Percentiles rank a stretch among this genome's conserved stretches.
Evolutionary conservation across 2,797 vertebrate genomes (phyloP).

Genomic region (Dallia pectoralis): DNA sequence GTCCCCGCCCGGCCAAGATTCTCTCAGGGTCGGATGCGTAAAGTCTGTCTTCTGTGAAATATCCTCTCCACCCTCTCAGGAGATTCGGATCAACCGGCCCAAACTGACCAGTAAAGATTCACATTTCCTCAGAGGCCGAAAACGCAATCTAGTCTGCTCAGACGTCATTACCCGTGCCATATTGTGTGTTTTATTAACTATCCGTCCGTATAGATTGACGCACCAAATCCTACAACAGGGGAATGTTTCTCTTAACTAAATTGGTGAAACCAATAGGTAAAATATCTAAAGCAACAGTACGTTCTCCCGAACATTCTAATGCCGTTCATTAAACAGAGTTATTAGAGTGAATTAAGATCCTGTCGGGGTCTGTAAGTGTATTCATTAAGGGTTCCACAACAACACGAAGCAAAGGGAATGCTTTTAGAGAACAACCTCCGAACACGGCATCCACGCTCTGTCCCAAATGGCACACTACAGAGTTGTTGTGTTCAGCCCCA

Average conservation of each 20-base stretch:
- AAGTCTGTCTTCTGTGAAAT: conserved; percentile 16
- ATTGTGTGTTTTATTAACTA: background rate
- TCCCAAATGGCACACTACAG: background rate
- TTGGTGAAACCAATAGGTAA: background rate
- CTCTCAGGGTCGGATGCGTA: conserved; percentile 35
- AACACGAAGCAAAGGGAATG: conserved; percentile 11
- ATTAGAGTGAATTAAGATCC: conserved; percentile 40
- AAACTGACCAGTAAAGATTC: conserved; percentile 5
- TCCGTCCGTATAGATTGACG: too few species aligned
- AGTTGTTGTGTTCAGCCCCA: background rate
- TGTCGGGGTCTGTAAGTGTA: conserved; percentile 24
- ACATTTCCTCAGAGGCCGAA: background rate
- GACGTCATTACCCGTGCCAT: background rate
- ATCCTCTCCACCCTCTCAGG: conserved; percentile 8
- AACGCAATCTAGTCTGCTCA: background rate
- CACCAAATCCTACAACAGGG: background rate
- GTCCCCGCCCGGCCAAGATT: conserved; percentile 23
- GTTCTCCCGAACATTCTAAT: background rate
- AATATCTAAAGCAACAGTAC: background rate
- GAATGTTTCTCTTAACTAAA: background rate
- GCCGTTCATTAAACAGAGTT: conserved; percentile 24
- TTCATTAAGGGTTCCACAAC: conserved; percentile 30
- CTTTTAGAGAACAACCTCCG: conserved; percentile 12
- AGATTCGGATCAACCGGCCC: background rate
- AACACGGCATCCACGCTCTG: conserved; percentile 18